phyloP scores from a whole-genome alignment of 2,888 invertebrate genomes.

The Dryococelus australis region DNA sequence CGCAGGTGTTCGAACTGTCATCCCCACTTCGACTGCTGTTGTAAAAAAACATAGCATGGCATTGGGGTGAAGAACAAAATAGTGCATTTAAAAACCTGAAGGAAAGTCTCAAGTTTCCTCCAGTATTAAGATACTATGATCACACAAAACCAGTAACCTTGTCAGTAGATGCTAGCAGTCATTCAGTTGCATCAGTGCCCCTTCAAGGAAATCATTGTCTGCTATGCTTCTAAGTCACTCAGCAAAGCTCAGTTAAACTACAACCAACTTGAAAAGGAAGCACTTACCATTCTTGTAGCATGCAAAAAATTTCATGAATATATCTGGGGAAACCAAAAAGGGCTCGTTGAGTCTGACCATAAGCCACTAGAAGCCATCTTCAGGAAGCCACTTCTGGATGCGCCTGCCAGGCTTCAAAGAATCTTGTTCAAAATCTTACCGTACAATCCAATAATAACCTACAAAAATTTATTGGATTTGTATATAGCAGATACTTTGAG shows the following conservation, averaged over 20 bases:
- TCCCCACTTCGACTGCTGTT: constrained; percentile 47
- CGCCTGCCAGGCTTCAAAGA: background rate
- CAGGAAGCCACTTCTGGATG: background rate
- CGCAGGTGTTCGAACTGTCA: constrained; percentile 46
- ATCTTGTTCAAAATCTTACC: too few species aligned
- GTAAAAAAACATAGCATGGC: constrained; percentile 44
- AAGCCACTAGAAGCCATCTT: background rate
- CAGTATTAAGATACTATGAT: background rate
- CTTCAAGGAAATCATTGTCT: constrained; percentile 51
- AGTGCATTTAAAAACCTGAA: background rate
- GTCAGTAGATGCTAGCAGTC: constrained; percentile 50
- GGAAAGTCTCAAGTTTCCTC: background rate
- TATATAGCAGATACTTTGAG: too few species aligned
- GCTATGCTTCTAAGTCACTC: constrained; percentile 54
- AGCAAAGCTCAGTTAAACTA: constrained; percentile 52
- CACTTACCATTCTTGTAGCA: constrained; percentile 49
- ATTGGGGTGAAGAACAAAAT: background rate
- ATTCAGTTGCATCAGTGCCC: constrained; percentile 50
- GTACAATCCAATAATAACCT: too few species aligned
- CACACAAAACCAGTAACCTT: constrained; percentile 47
- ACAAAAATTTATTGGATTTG: too few species aligned
- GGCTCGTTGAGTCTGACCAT: background rate
- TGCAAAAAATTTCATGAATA: background rate
- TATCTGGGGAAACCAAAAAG: background rate
- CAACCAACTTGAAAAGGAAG: constrained; percentile 54